A percentile compares a stretch with the other conserved stretches of the same genome.
Conservation (phyloP, 2,888 invertebrate genomes). For the Conistra vaccinii region DNA sequence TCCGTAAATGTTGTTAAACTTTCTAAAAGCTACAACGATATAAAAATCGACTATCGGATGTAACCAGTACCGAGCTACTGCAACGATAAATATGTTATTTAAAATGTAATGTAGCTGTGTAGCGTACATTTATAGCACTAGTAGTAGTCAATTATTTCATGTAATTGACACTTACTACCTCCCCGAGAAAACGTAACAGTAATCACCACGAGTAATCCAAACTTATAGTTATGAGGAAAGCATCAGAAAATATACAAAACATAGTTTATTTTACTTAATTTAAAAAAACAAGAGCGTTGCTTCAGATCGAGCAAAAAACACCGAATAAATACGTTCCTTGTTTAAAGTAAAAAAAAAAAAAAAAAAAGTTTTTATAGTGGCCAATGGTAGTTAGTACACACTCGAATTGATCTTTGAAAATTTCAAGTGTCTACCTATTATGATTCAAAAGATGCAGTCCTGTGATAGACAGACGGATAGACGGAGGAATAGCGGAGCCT, state of each 20-base stretch:
- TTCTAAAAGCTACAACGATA: background rate
- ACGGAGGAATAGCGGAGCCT: too few species aligned
- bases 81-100: slow-evolving; percentile 38
- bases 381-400: too few species aligned
- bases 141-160: slow-evolving; percentile 17
- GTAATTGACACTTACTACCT: slow-evolving; percentile 50
- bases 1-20: background rate
- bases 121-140: slow-evolving; percentile 13
- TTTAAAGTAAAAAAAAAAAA: too few species aligned
- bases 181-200: slow-evolving; percentile 16
- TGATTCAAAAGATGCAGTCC: too few species aligned
- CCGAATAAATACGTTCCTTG: too few species aligned
- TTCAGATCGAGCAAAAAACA: too few species aligned
- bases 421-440: too few species aligned
- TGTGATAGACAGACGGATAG: too few species aligned
- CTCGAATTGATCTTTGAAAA: too few species aligned
- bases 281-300: too few species aligned
- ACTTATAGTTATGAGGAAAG: slow-evolving; percentile 11
- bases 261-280: too few species aligned
- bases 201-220: background rate
- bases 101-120: slow-evolving; percentile 27
- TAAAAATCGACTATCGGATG: slow-evolving; percentile 1
- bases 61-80: background rate
- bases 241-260: background rate
- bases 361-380: too few species aligned